Evolutionary conservation across 2,888 invertebrate genomes (phyloP).

Genomic region (Mactromeris polynyma): DNA sequence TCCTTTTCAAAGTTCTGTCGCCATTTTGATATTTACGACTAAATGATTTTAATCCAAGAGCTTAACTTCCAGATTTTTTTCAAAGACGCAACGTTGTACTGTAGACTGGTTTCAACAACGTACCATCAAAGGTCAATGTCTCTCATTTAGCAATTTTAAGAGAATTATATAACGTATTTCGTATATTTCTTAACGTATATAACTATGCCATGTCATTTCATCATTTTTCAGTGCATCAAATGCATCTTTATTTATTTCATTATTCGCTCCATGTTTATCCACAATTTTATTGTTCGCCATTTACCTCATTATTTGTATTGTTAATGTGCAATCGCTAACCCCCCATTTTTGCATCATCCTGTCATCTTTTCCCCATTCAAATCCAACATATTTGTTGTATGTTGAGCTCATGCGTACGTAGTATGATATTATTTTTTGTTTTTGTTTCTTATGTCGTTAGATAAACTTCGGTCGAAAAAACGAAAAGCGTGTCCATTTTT

Average conservation of each 20-base stretch:
- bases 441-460: background rate
- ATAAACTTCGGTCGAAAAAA: background rate
- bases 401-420: background rate
- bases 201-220: background rate
- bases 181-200: no score
- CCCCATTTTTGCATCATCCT: background rate
- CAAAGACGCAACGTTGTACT: background rate
- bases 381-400: constrained; percentile 4
- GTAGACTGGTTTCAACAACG: background rate
- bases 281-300: background rate
- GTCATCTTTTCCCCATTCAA: background rate
- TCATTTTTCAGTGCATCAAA: background rate
- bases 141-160: background rate
- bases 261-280: background rate
- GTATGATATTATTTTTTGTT: background rate
- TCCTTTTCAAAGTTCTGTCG: background rate
- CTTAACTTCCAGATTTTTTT: background rate
- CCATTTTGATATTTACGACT: background rate
- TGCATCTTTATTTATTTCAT: constrained; percentile 14
- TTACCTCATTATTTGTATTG: background rate
- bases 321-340: constrained; percentile 9
- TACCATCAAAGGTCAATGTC: background rate
- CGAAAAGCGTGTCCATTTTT: background rate
- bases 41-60: background rate
- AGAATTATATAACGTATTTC: background rate